Base-by-base conservation (phyloP, 2,113 vertebrate species). In the Odontophorus gujanensis region DNA sequence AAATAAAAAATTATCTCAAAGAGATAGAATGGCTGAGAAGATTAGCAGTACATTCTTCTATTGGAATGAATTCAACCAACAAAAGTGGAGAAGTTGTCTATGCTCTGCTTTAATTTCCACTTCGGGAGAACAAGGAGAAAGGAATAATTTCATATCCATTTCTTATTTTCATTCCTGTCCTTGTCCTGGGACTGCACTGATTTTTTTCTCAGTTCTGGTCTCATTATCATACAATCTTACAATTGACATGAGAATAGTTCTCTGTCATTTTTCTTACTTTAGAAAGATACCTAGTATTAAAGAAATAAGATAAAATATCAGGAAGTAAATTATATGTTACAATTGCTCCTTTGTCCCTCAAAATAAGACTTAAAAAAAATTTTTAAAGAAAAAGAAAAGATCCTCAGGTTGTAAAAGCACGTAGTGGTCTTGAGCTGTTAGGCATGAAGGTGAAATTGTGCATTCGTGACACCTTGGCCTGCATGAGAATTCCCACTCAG, bases 231-330 rank as follows among this genome's bases (percentile, higher is more conserved):
- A 50, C 63, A 62, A 34, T 15, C 47, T 94, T 81, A 81, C 16
- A 94, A 68, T 73, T 94, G 25, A 42, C 50, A 55, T 30, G 16
- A 89, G 45, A 94, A 63, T 67, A 96, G 90, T 65, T 74, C 11
- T 62, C 16, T 77, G 6, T 22, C 20, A 73, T 72, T 76, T 81
- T 80, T 87, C 81, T 66, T 3, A 76, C 91, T 97, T 84, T 89
- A 81, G 40, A 89, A 11, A 55, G 28, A 11, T 55, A 81, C 69
- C 7, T n/a, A 59, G 96, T 92, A 86, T 90, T 71, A 89, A 95
- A 81, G 18, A 85, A 74, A 86, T 83, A 2, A 88, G 81, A 85
- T 53, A 57, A 65, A 55, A 32, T 45, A 47, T 7, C 30, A 10
- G 75, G 32, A 85, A 90, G 38, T 77, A 42, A 66, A 89, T 45